Base-by-base conservation (phyloP, 2,797 vertebrate genomes). In the Salmo trutta region DNA sequence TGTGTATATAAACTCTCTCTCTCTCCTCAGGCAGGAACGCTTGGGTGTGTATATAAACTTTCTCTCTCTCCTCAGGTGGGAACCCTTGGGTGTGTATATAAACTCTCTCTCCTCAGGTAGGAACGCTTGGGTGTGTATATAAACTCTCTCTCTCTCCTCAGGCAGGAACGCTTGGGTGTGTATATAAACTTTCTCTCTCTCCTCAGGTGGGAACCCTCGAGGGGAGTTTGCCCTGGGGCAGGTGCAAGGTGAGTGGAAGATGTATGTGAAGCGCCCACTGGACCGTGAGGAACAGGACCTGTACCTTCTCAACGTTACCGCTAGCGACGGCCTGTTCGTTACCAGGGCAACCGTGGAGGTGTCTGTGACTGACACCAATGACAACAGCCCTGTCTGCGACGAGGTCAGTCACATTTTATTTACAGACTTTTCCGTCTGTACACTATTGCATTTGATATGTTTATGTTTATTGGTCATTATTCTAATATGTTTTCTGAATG, bases 181-280 rank as follows among this genome's bases (percentile, higher is more conserved):
- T 36, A 36, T 67, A 14, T 27, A 24, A 21, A 36, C 27, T 5
- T 5, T 10, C 65, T 67, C 4, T 73, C 36, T 54, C n/a, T 52
- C 31, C 80, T 19, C 86, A 99, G 98, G 96, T 86, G 98, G 98
- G 54, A 98, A 99, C 84, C 93, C 94, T 56, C 94, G 94, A 74
- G 97, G 97, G 19, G 96, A 96, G 77, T 99, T 99, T 0, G 97
- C 96, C 0, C 93, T 99, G 75, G 97, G 97, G n/a, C 89, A 98
- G 82, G 97, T 98, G 81, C 97, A 99, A 85, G 96, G 92, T 1
- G 98, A 99, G 81, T 99, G 98, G 97, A 99, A 99, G 79, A 96
- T 99, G 87, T 99, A 99, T 10, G 96, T 99, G 76, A 99, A 98
- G 88, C 94, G 96, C 36, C 94, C 94, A 0, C 88, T 99, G 72